These are phyloP conservation scores for Lepidochitona cinerea DNA, from an alignment of 2,888 invertebrate species.

Conservation along the genomic window DNA sequence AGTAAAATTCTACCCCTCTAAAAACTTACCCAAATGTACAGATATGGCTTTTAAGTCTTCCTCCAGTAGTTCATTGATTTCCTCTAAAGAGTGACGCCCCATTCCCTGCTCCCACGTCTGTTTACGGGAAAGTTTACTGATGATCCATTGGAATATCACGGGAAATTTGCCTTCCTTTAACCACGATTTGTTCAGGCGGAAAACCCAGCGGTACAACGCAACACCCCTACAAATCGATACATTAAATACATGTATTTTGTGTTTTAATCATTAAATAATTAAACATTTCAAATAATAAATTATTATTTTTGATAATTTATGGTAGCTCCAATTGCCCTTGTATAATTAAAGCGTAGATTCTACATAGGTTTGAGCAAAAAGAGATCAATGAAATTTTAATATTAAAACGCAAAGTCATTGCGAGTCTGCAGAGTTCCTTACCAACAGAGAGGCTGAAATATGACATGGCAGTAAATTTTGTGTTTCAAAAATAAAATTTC, in stretches of 20 bases:
- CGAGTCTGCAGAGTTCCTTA: too few species aligned
- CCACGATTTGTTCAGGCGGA: conserved; percentile 23
- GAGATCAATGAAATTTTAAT: too few species aligned
- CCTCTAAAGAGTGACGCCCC: conserved; percentile 54
- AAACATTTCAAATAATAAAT: too few species aligned
- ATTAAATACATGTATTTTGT: not conserved
- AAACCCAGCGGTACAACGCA: conserved; percentile 39
- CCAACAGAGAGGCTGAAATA: too few species aligned
- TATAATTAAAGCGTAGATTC: too few species aligned
- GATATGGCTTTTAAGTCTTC: conserved; percentile 61
- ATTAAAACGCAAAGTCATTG: too few species aligned
- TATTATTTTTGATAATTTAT: too few species aligned
- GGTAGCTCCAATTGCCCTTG: too few species aligned
- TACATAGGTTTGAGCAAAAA: too few species aligned
- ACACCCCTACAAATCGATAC: not conserved
- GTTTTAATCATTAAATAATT: not conserved
- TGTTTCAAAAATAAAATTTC: too few species aligned
- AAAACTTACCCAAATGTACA: conserved; percentile 42
- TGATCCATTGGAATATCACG: conserved; percentile 13
- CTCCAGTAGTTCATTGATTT: conserved; percentile 48
- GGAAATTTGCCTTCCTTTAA: conserved; percentile 31
- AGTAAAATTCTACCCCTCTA: too few species aligned
- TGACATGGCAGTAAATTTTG: too few species aligned
- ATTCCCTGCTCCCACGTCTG: conserved; percentile 50
- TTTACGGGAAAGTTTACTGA: not conserved